Evolutionary conservation across 2,797 vertebrate species (phyloP), one percentile per base, ranked within the genome.

Genomic region (Trachops cirrhosus): DNA sequence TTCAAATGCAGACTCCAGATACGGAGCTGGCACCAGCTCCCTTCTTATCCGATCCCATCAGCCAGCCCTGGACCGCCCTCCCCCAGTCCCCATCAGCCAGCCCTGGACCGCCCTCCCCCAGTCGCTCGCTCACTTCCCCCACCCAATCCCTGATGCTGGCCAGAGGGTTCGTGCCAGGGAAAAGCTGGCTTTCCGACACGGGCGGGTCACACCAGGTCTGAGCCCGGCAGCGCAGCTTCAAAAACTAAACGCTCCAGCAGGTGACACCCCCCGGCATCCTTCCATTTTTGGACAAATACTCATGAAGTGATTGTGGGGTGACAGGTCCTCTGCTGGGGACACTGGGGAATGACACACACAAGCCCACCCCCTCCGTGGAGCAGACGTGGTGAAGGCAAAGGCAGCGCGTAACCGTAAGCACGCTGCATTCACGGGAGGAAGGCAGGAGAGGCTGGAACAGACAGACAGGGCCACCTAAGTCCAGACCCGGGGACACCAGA

Each of bases 1-100:
- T 96, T 93, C 96, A 96, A 41, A 87, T 67, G 10, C 14, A 71
- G 83, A 84, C 48, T 91, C 74, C 93, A 71, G 95, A 79, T 70
- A 91, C 15, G 10, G 50, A 9, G 64, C 46, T 74, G 67, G 41
- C 34, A 29, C 64, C 71, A 16, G 34, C 59, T 57, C 75, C 74
- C 68, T 82, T 77, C 64, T 95, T 90, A 95, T 95, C 85, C 39
- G 34, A 83, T 52, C 90, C 57, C 34, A n/a, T 75, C 50, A 37
- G 73, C 89, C 83, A 84, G 74, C 22, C 57, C 68, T 62, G 22
- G n/a, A 19, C 59, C 9, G 5, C 6, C n/a, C 34, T 86, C 77
- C 54, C n/a, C n/a, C n/a, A n/a, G n/a, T n/a, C n/a, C 90, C 57
- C 34, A n/a, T 75, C 50, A 37, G 73, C 89, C 83, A 84, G 74